Conservation (phyloP, 2,113 vertebrate species). For the Riparia riparia region DNA sequence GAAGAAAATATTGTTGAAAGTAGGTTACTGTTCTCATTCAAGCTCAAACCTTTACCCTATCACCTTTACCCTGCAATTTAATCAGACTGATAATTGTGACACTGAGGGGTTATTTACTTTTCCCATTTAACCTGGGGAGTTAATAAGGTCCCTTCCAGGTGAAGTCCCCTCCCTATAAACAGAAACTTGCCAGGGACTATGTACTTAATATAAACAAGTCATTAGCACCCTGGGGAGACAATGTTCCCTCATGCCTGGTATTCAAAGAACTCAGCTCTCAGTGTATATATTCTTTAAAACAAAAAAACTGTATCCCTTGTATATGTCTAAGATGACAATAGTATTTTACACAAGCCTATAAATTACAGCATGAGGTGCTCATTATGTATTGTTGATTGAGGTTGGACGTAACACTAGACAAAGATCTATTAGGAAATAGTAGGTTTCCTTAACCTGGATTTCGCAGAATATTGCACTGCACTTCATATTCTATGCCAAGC, state of each 20-base stretch:
- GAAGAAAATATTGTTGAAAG: not conserved
- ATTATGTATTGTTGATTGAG: not conserved
- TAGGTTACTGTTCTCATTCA: not conserved
- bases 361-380: not conserved
- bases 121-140: not conserved
- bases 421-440: not conserved
- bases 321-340: not conserved
- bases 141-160: not conserved
- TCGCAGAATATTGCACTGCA: not conserved
- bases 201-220: not conserved
- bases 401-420: not conserved
- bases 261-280: not conserved
- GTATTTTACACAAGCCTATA: not conserved
- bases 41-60: not conserved
- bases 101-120: not conserved
- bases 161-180: not conserved
- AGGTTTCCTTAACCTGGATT: not conserved
- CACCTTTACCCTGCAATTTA: not conserved
- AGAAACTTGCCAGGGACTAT: not conserved
- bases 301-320: not conserved
- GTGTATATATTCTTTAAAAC: not conserved
- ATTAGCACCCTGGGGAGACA: not conserved
- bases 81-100: not conserved
- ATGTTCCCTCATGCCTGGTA: not conserved
- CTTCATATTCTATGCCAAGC: not conserved